Evolutionary conservation across 2,888 invertebrate species (phyloP).

Genomic region (Eupelmus urozonus): DNA sequence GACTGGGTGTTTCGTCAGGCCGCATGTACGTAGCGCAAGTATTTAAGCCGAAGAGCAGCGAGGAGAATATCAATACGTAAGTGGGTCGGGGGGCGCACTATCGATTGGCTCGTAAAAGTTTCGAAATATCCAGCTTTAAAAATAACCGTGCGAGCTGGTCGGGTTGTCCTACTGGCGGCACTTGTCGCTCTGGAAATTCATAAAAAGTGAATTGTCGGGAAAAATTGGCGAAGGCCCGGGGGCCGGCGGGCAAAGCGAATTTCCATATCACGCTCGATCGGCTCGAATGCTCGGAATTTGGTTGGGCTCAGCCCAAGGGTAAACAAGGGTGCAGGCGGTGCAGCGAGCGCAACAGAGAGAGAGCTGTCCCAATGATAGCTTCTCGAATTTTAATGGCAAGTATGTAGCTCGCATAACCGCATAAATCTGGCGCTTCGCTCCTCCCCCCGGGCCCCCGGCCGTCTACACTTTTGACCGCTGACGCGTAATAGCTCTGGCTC

Average conservation of each 20-base stretch:
- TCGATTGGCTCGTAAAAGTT: background rate
- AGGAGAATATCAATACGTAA: conserved; percentile 2
- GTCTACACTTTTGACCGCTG: background rate
- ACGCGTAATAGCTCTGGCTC: conserved; percentile 29
- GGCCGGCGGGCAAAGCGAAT: background rate
- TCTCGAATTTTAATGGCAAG: conserved; percentile 38
- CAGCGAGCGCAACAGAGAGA: too few relatives aligned
- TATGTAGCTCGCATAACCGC: conserved; percentile 28
- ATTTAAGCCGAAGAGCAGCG: background rate
- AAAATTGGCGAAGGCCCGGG: background rate
- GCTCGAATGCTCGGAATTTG: background rate
- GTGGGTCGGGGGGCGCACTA: background rate
- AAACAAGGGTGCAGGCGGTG: too few relatives aligned
- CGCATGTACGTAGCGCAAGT: too few relatives aligned
- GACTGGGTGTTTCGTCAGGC: background rate
- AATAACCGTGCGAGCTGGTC: conserved; percentile 1
- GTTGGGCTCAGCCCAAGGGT: too few relatives aligned
- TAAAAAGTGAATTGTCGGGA: background rate
- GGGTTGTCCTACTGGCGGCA: too few relatives aligned
- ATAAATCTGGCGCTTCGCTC: conserved; percentile 41
- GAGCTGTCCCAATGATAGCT: conserved; percentile 37
- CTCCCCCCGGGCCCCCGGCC: background rate
- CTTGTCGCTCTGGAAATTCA: background rate
- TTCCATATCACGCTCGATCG: conserved; percentile 6
- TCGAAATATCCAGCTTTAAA: background rate